These are phyloP conservation scores for Muntiacus muntjak DNA, from an alignment of 2,113 vertebrate genomes.

Conservation along the genomic window DNA sequence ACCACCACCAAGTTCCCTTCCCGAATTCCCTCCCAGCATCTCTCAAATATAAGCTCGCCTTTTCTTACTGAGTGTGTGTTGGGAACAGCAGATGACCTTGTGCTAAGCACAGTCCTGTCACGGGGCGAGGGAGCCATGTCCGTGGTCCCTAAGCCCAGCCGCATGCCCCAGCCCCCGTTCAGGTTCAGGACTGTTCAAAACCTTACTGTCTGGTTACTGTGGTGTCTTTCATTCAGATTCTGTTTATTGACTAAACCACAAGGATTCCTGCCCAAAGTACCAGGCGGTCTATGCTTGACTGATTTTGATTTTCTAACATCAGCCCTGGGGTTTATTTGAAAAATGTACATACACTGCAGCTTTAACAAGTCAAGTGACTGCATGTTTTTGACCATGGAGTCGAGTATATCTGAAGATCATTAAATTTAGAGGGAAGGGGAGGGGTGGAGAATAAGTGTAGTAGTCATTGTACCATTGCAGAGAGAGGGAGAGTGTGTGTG, in stretches of 20 bases:
- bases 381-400: conserved; percentile 79
- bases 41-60: background rate
- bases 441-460: conserved; percentile 78
- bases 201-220: conserved; percentile 81
- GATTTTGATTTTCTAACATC: conserved; percentile 85
- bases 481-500: conserved; percentile 80
- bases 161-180: conserved; percentile 39
- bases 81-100: conserved; percentile 53
- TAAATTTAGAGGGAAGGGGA: conserved; percentile 66
- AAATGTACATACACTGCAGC: conserved; percentile 80
- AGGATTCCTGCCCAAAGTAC: conserved; percentile 84
- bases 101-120: conserved; percentile 46
- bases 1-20: background rate
- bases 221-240: conserved; percentile 83
- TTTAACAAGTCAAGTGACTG: conserved; percentile 83
- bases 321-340: conserved; percentile 84
- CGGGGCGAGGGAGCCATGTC: conserved; percentile 34
- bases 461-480: conserved; percentile 88
- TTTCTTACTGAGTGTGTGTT: background rate
- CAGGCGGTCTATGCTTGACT: conserved; percentile 80
- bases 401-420: conserved; percentile 84
- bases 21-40: background rate
- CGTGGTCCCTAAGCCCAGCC: conserved; percentile 51
- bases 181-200: conserved; percentile 80
- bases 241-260: conserved; percentile 84